phyloP scores from a whole-genome alignment of 1,140 invertebrate species.

The Tetramorium alpestre region DNA sequence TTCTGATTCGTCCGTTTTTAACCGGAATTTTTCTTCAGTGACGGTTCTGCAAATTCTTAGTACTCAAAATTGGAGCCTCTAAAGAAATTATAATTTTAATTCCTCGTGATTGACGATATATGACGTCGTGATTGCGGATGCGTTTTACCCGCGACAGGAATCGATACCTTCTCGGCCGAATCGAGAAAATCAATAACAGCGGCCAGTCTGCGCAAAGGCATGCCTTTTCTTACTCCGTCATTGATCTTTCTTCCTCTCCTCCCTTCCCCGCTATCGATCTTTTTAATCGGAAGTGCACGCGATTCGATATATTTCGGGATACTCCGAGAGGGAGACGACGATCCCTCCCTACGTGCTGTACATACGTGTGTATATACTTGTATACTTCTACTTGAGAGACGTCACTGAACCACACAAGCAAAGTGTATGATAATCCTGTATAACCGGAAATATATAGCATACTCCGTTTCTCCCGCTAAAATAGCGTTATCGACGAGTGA shows the following conservation, averaged over 20 bases:
- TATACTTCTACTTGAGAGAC: conserved; percentile 69
- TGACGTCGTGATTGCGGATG: not conserved
- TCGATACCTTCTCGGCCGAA: conserved; percentile 40
- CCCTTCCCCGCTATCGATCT: conserved; percentile 21
- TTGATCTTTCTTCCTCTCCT: conserved; percentile 36
- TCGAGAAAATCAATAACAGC: conserved; percentile 31
- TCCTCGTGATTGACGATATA: not conserved
- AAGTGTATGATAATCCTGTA: conserved; percentile 74
- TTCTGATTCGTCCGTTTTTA: too few species aligned
- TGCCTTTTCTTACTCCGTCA: conserved; percentile 70
- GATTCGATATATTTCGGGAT: conserved; percentile 64
- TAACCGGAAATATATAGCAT: conserved; percentile 59
- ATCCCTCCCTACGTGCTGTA: conserved; percentile 65
- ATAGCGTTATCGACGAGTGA: conserved; percentile 47
- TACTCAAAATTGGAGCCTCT: not conserved
- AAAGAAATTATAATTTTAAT: not conserved
- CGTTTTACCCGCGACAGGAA: not conserved
- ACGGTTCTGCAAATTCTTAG: not conserved
- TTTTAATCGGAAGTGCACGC: conserved; percentile 64
- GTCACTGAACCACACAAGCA: conserved; percentile 49
- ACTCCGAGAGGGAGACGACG: conserved; percentile 43
- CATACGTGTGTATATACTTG: conserved; percentile 78
- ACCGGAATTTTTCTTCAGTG: too few species aligned
- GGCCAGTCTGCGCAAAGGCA: conserved; percentile 65
- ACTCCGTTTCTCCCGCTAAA: conserved; percentile 53